Conservation (phyloP, 1,140 invertebrate genomes). For the Vanessa atalanta region DNA sequence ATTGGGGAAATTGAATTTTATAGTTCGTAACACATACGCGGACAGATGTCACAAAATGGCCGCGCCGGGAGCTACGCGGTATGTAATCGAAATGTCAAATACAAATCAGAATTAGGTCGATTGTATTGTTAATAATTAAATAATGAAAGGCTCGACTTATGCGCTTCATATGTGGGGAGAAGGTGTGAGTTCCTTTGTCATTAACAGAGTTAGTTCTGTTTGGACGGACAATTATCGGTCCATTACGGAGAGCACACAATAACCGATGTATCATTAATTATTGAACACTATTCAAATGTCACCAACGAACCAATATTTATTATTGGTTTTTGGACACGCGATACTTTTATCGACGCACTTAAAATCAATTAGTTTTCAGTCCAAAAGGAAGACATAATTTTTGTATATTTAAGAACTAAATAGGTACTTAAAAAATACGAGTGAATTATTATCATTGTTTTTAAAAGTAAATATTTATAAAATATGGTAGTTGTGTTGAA, state of each 20-base stretch:
- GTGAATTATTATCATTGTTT: too few relatives aligned
- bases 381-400: not conserved
- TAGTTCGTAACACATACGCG: conserved; percentile 78
- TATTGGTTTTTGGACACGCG: conserved; percentile 39
- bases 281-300: conserved; percentile 63
- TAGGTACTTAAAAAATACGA: too few relatives aligned
- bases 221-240: conserved; percentile 77
- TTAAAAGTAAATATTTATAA: too few relatives aligned
- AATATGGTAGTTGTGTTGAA: too few relatives aligned
- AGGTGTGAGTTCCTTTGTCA: conserved; percentile 71
- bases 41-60: conserved; percentile 80
- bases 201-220: conserved; percentile 79
- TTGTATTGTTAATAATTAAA: conserved; percentile 80
- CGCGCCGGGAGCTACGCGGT: conserved; percentile 61
- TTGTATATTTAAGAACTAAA: not conserved
- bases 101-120: conserved; percentile 80
- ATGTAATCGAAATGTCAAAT: conserved; percentile 79
- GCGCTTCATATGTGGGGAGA: conserved; percentile 49
- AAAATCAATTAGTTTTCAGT: conserved; percentile 40
- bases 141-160: conserved; percentile 55
- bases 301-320: conserved; percentile 47
- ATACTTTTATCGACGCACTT: conserved; percentile 39
- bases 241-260: conserved; percentile 72
- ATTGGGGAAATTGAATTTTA: conserved; percentile 81
- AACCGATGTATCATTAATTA: conserved; percentile 64